A percentile compares a stretch with the other conserved stretches of the same genome.
Conservation (phyloP, 2,888 invertebrate species). For the Philaethria dido region DNA sequence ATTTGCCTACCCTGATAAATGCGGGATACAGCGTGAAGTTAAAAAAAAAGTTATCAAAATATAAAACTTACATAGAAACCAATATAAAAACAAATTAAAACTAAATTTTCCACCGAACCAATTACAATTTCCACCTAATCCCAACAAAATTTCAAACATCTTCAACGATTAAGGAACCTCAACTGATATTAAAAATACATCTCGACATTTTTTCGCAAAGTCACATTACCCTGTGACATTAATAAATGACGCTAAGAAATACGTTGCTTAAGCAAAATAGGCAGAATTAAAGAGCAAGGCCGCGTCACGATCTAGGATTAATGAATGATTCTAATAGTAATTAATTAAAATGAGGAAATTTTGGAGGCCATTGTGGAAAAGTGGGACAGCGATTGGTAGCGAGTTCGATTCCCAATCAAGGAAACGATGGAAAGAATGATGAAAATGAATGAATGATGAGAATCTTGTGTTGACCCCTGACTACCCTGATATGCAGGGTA, state of each 20-base stretch:
- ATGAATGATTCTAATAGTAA: conserved; percentile 28
- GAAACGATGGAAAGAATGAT: too few relatives aligned
- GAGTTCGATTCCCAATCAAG: too few relatives aligned
- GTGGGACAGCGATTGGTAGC: too few relatives aligned
- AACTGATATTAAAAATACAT: conserved; percentile 44
- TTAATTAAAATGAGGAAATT: neutral
- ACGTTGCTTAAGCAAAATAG: conserved; percentile 44
- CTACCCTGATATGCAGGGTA: too few relatives aligned
- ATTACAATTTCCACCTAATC: neutral
- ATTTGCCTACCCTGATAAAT: too few relatives aligned
- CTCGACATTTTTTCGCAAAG: conserved; percentile 41
- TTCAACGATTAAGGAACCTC: conserved; percentile 36
- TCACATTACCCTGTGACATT: conserved; percentile 47
- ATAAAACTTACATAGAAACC: too few relatives aligned
- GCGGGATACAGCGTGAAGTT: too few relatives aligned
- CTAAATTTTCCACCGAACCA: too few relatives aligned
- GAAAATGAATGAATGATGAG: too few relatives aligned
- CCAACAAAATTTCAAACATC: conserved; percentile 34
- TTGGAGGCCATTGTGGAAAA: neutral
- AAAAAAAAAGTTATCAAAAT: too few relatives aligned
- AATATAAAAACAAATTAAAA: too few relatives aligned
- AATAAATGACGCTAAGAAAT: conserved; percentile 48
- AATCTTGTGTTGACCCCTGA: too few relatives aligned
- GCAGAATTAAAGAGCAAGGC: conserved; percentile 40
- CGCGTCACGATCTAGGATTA: conserved; percentile 32